Evolutionary conservation across 2,888 invertebrate species (phyloP).

Genomic region (Cinara cedri): DNA sequence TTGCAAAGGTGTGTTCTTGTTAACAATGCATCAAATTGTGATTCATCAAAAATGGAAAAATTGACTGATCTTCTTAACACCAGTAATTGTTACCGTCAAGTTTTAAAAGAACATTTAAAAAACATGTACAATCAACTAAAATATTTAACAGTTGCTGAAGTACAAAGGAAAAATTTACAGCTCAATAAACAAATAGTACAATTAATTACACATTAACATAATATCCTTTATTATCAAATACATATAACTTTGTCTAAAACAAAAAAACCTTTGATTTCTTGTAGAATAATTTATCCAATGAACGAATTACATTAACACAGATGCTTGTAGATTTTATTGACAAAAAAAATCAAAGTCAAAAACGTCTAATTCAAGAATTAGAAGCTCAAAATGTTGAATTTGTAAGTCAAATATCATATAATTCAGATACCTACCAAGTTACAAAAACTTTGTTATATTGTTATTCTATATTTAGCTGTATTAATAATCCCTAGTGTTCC

Average conservation of each 20-base stretch:
- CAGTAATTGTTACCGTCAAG: conserved; percentile 43
- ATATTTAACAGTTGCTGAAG: conserved; percentile 38
- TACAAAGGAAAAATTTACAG: conserved; percentile 30
- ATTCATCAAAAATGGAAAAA: conserved; percentile 39
- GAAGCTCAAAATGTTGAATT: conserved; percentile 45
- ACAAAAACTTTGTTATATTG: too few species aligned
- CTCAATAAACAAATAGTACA: conserved; percentile 41
- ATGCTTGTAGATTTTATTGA: conserved; percentile 42
- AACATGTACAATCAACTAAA: conserved; percentile 49
- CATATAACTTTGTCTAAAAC: background rate
- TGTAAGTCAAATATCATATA: conserved; percentile 16
- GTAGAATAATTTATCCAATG: conserved; percentile 39
- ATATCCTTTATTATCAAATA: background rate
- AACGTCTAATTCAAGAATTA: conserved; percentile 28
- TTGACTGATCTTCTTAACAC: conserved; percentile 41
- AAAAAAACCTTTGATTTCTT: background rate
- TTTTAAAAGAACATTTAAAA: conserved; percentile 50
- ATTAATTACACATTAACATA: background rate
- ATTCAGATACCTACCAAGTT: too few species aligned
- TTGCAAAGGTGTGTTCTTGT: conserved; percentile 25
- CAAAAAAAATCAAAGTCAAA: conserved; percentile 45
- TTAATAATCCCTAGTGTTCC: too few species aligned
- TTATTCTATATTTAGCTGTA: too few species aligned
- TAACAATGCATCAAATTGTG: conserved; percentile 20
- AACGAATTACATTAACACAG: conserved; percentile 37